These are phyloP conservation scores for Centropus unirufus DNA, from an alignment of 2,113 vertebrate genomes.

Conservation along the genomic window DNA sequence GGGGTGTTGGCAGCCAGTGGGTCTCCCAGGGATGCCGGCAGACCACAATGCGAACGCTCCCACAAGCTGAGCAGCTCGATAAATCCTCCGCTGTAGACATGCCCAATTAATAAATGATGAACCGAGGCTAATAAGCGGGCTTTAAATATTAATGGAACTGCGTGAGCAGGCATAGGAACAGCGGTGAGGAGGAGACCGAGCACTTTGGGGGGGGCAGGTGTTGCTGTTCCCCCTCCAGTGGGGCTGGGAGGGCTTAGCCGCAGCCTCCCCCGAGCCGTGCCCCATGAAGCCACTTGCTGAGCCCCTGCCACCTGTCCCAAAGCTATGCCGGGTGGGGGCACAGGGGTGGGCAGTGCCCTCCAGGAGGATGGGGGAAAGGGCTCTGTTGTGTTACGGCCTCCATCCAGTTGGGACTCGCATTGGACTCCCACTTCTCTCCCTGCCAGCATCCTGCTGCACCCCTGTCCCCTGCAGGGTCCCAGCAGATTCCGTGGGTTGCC, in stretches of 20 bases:
- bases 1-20: neutral
- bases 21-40: neutral
- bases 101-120: slow-evolving; percentile 56
- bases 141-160: slow-evolving; percentile 51
- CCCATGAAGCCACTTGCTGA: fast-evolving
- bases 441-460: too few species aligned
- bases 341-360: fast-evolving
- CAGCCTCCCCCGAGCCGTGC: fast-evolving
- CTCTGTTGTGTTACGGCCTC: fast-evolving
- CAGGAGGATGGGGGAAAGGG: neutral
- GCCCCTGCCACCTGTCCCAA: neutral
- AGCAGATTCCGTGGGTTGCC: neutral
- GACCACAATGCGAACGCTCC: neutral
- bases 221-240: neutral
- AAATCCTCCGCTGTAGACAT: neutral
- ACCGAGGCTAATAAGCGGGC: slow-evolving; percentile 1
- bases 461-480: neutral
- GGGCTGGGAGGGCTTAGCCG: neutral
- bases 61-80: neutral
- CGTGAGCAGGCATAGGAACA: neutral
- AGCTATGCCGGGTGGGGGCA: fast-evolving
- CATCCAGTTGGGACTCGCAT: fast-evolving
- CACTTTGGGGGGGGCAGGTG: neutral
- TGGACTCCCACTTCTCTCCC: neutral
- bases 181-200: neutral